Evolutionary conservation across 1,140 invertebrate species (phyloP).

Genomic region (Hydropsyche tenuis): DNA sequence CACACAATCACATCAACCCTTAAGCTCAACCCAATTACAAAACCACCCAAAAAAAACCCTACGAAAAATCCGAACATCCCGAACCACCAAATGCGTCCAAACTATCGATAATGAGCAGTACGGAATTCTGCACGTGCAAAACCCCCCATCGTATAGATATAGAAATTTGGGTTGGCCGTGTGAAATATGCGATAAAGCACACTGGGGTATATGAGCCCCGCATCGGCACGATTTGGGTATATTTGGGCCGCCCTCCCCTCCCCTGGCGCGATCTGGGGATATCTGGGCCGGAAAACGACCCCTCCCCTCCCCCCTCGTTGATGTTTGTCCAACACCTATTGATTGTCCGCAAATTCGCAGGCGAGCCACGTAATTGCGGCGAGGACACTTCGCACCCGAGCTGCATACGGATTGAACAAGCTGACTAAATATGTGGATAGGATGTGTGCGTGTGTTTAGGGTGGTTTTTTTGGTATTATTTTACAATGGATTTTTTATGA

Average conservation of each 20-base stretch:
- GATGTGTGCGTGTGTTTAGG: too few species aligned
- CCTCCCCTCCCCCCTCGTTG: neutral
- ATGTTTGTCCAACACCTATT: slow-evolving; percentile 34
- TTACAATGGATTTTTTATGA: too few species aligned
- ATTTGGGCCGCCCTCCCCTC: neutral
- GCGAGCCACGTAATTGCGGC: slow-evolving; percentile 43
- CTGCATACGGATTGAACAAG: slow-evolving; percentile 29
- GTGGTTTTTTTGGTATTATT: too few species aligned
- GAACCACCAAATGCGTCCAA: neutral
- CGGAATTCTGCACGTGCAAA: slow-evolving; percentile 10
- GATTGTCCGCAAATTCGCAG: slow-evolving; percentile 44
- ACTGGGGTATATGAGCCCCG: too few species aligned
- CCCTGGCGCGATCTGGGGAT: too few species aligned
- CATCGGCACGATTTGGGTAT: too few species aligned
- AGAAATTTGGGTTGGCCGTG: neutral
- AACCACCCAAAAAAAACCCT: too few species aligned
- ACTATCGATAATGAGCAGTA: slow-evolving; percentile 9
- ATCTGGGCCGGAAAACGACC: too few species aligned
- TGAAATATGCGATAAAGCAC: slow-evolving; percentile 11
- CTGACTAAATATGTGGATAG: neutral
- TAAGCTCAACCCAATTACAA: too few species aligned
- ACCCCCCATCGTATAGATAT: neutral
- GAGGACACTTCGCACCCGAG: slow-evolving; percentile 35
- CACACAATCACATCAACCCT: too few species aligned
- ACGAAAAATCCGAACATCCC: neutral